Evolutionary conservation across 2,797 vertebrate genomes (phyloP).

Genomic region (Darevskia mixta): DNA sequence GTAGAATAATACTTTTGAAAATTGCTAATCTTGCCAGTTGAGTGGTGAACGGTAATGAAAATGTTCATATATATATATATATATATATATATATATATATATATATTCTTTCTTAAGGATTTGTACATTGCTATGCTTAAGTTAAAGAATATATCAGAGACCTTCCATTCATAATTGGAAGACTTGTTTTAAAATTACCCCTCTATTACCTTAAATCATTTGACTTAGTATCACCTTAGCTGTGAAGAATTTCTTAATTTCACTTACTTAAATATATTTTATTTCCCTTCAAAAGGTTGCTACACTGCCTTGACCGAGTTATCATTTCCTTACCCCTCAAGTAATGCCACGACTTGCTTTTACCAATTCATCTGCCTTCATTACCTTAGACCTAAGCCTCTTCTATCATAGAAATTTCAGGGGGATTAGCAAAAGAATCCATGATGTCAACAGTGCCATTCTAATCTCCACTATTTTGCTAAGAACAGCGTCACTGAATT

Average conservation of each 20-base stretch:
- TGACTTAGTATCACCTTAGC: not conserved
- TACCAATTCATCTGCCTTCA: not conserved
- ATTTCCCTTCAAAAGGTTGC: not conserved
- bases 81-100: not conserved
- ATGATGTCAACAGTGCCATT: not conserved
- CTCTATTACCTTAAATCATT: not conserved
- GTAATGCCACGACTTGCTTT: not conserved
- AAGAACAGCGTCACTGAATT: not conserved
- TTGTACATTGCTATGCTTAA: not conserved
- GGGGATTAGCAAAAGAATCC: not conserved
- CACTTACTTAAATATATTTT: not conserved
- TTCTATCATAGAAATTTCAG: not conserved
- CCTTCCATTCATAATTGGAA: not conserved
- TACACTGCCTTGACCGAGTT: not conserved
- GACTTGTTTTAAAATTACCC: not conserved
- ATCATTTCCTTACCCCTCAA: not conserved
- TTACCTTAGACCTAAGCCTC: not conserved
- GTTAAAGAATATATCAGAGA: not conserved
- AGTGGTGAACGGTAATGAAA: not conserved
- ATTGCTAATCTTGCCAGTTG: not conserved
- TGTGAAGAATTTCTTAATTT: slow-evolving; percentile 2
- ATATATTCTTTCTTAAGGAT: not conserved
- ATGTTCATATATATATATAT: not conserved
- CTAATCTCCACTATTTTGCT: not conserved
- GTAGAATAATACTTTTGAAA: not conserved